Percentiles rank a stretch among this genome's conserved stretches.
Conservation (phyloP, 2,113 vertebrate species). For the Trachemys scripta region DNA sequence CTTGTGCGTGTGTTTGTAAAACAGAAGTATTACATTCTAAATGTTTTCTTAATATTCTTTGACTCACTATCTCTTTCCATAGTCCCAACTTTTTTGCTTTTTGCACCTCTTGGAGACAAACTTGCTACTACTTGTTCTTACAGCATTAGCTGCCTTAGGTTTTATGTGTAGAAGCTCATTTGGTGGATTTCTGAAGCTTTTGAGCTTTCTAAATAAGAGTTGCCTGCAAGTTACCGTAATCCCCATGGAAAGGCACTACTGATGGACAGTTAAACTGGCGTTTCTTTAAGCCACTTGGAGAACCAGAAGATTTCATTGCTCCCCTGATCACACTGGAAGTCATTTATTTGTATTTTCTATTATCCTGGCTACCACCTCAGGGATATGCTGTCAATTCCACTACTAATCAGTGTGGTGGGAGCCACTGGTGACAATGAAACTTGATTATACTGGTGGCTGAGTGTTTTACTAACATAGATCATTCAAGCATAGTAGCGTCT, state of each 20-base stretch:
- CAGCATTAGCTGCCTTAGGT: background rate
- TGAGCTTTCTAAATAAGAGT: background rate
- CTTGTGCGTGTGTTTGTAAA: background rate
- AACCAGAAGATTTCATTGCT: background rate
- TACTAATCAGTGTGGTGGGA: background rate
- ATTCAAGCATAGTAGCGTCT: background rate
- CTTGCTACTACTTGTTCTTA: background rate
- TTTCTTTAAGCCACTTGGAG: background rate
- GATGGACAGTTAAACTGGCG: background rate
- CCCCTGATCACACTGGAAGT: fast-evolving
- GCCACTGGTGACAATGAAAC: background rate
- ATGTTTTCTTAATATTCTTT: background rate
- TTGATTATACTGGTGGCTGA: background rate
- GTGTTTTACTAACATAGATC: background rate
- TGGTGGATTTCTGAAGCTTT: background rate
- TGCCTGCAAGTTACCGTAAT: background rate
- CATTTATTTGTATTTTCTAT: background rate
- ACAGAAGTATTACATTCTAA: background rate
- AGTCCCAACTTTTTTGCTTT: background rate
- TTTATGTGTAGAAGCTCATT: background rate
- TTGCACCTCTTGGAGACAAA: background rate
- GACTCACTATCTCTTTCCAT: background rate
- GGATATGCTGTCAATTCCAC: background rate
- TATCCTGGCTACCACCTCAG: background rate
- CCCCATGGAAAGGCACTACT: background rate